Percentiles rank a stretch among this genome's conserved stretches.
Evolutionary conservation across 1,140 invertebrate genomes (phyloP).

Genomic region (Pemphigus obesinymphae): DNA sequence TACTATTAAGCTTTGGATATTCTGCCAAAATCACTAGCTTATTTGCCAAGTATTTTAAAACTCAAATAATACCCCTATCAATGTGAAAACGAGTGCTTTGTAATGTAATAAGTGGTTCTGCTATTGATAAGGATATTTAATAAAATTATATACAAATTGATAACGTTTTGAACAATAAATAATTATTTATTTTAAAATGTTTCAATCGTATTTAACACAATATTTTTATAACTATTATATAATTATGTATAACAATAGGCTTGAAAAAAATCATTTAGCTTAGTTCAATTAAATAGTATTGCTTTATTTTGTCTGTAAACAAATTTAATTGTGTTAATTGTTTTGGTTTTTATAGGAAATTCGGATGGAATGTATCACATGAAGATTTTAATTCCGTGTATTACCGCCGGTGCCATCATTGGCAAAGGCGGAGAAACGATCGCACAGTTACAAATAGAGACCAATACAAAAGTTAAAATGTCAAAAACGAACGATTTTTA

Average conservation of each 20-base stretch:
- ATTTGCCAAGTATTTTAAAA: constrained; percentile 8
- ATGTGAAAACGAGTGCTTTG: background rate
- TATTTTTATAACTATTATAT: too few species aligned
- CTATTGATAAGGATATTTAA: background rate
- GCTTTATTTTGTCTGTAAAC: background rate
- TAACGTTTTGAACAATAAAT: too few species aligned
- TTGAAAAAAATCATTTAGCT: too few species aligned
- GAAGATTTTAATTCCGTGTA: constrained; percentile 92
- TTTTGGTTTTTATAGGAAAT: constrained; percentile 19
- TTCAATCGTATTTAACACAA: too few species aligned
- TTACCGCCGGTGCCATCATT: constrained; percentile 94
- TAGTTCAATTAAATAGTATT: too few species aligned
- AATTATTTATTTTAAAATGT: too few species aligned
- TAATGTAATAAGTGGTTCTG: background rate
- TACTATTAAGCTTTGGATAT: background rate
- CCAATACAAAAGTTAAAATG: constrained; percentile 93
- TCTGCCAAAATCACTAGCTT: background rate
- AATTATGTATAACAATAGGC: too few species aligned
- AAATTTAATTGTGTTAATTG: background rate
- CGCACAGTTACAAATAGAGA: constrained; percentile 92
- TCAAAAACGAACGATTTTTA: constrained; percentile 97
- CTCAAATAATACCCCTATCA: constrained; percentile 9
- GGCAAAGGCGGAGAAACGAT: constrained; percentile 97
- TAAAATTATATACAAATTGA: too few species aligned
- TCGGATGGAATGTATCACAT: constrained; percentile 64